These are phyloP conservation scores for Drosophila repleta DNA, from an alignment of 1,140 invertebrate species.

Conservation along the genomic window DNA sequence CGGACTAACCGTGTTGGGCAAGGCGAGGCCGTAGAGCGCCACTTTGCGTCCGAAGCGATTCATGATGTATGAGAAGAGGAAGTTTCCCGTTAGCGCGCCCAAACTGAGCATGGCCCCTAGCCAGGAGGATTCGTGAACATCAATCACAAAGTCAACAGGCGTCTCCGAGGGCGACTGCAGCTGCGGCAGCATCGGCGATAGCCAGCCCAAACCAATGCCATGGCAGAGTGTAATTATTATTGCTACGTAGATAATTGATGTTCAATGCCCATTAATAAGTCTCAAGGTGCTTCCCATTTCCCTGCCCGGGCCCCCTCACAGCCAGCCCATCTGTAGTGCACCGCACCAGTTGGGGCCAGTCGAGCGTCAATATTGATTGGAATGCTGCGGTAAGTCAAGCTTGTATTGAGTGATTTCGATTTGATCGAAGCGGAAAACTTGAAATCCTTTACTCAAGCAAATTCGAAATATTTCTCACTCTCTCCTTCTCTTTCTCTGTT, in stretches of 20 bases:
- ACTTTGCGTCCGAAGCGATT: conserved; percentile 83
- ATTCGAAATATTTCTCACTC: no score
- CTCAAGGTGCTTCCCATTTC: no score
- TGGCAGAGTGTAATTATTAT: conserved; percentile 51
- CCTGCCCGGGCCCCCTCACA: no score
- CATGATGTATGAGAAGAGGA: conserved; percentile 76
- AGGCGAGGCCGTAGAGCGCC: conserved; percentile 61
- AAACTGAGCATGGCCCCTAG: conserved; percentile 74
- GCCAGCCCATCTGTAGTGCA: no score
- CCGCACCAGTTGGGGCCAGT: no score
- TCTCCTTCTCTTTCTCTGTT: no score
- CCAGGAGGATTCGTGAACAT: conserved; percentile 75
- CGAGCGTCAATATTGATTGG: not conserved
- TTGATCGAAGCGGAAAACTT: not conserved
- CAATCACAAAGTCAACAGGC: conserved; percentile 70
- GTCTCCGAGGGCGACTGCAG: conserved; percentile 69
- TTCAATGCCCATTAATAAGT: no score
- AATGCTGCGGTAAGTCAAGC: not conserved
- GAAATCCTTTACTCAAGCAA: no score
- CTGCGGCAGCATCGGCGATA: conserved; percentile 83
- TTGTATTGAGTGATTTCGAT: no score
- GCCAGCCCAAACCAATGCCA: conserved; percentile 84
- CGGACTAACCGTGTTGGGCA: conserved; percentile 74
- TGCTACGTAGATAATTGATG: conserved; percentile 1
- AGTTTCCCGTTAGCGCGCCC: conserved; percentile 72